These are phyloP conservation scores for Epinotia bilunana DNA, from an alignment of 2,888 invertebrate species.

Conservation along the genomic window DNA sequence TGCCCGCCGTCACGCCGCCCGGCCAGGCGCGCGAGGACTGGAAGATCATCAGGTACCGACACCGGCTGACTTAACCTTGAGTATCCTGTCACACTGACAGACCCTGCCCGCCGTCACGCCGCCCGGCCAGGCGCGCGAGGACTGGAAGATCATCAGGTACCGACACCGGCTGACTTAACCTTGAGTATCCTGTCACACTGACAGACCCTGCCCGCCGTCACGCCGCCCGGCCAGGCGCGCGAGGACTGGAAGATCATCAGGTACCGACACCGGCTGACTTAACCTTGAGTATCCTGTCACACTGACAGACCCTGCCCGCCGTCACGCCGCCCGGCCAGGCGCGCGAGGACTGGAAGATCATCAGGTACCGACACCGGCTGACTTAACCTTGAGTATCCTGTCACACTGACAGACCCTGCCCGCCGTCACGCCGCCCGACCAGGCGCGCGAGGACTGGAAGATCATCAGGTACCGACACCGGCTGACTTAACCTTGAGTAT, in stretches of 20 bases:
- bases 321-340: slow-evolving; percentile 97
- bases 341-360: slow-evolving; percentile 99
- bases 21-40: slow-evolving; percentile 98
- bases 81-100: too few relatives aligned
- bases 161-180: neutral
- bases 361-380: slow-evolving; percentile 79
- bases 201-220: slow-evolving; percentile 93
- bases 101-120: slow-evolving; percentile 94
- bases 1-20: slow-evolving; percentile 94
- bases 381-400: too few relatives aligned
- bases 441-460: slow-evolving; percentile 99
- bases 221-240: slow-evolving; percentile 96
- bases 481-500: neutral
- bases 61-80: neutral
- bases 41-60: slow-evolving; percentile 92
- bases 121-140: slow-evolving; percentile 96
- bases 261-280: slow-evolving; percentile 53
- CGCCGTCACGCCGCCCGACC: slow-evolving; percentile 95
- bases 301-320: slow-evolving; percentile 93
- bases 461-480: slow-evolving; percentile 88
- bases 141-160: slow-evolving; percentile 96
- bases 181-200: too few relatives aligned
- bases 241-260: slow-evolving; percentile 99
- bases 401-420: slow-evolving; percentile 93
- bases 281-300: too few relatives aligned